Percentiles rank a stretch among this genome's conserved stretches.
These are phyloP conservation scores for Arrhopalites spinosus DNA, from an alignment of 2,888 invertebrate species.

Conservation along the genomic window DNA sequence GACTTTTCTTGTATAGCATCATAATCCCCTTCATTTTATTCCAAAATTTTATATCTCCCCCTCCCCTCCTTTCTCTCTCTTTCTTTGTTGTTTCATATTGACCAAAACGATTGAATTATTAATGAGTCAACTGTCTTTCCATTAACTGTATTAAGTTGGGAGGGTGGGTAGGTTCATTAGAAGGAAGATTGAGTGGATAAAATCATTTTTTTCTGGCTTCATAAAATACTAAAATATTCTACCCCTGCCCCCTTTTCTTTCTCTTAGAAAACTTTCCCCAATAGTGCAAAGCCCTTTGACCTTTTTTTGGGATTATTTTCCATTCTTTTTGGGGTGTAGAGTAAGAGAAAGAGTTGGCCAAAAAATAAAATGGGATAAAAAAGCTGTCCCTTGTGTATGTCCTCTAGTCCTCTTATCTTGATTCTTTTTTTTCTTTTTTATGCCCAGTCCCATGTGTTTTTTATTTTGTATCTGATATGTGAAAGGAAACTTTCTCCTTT, in stretches of 20 bases:
- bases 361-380: neutral
- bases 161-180: neutral
- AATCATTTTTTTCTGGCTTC: no score
- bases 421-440: no score
- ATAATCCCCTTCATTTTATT: slow-evolving; percentile 1
- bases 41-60: neutral
- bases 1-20: neutral
- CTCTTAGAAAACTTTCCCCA: neutral
- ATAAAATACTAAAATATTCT: neutral
- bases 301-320: neutral
- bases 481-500: neutral
- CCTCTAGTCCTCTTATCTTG: no score
- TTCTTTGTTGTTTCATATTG: no score
- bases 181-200: no score
- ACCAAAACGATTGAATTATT: neutral
- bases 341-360: neutral
- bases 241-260: neutral
- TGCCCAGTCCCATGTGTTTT: no score
- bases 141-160: neutral
- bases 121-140: slow-evolving; percentile 3
- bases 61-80: no score
- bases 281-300: neutral
- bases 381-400: no score
- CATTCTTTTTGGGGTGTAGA: neutral
- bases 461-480: no score